These are phyloP conservation scores for Cavia porcellus DNA, from an alignment of 2,113 vertebrate species.

Conservation along the genomic window DNA sequence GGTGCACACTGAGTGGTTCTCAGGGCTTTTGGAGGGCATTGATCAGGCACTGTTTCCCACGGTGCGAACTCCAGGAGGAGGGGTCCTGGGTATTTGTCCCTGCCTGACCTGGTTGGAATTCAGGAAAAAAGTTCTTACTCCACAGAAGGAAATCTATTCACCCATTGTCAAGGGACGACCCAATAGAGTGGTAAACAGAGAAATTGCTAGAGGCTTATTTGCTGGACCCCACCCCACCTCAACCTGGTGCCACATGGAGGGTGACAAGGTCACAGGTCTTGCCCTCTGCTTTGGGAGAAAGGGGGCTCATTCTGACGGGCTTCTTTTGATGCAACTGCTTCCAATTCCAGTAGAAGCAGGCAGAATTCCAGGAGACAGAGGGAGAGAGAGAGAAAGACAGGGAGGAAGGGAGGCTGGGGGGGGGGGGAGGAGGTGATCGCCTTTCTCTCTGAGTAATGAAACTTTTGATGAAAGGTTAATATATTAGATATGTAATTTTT, in stretches of 20 bases:
- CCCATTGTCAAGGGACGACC: constrained; percentile 76
- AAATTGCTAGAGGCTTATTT: constrained; percentile 66
- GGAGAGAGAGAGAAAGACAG: not conserved
- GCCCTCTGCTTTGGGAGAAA: constrained; percentile 39
- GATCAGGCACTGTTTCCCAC: constrained; percentile 83
- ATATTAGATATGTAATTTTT: not conserved
- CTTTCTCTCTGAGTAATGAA: not conserved
- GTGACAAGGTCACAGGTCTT: not conserved
- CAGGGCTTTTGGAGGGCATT: constrained; percentile 69
- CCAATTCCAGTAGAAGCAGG: not conserved
- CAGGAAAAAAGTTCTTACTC: constrained; percentile 81
- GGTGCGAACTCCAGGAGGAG: constrained; percentile 73
- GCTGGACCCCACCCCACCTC: not conserved
- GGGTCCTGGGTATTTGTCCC: constrained; percentile 2
- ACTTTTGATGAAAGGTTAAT: not conserved
- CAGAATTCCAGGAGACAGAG: not conserved
- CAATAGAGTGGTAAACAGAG: not conserved
- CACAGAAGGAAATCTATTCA: constrained; percentile 80
- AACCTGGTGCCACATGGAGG: not conserved
- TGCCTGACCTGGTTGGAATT: constrained; percentile 61
- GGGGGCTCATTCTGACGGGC: not conserved
- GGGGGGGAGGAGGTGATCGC: not conserved
- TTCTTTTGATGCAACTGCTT: not conserved
- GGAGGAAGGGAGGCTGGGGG: not conserved
- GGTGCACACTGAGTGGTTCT: constrained; percentile 77